Evolutionary conservation across 2,888 invertebrate species (phyloP).

Genomic region (Acanthosepion lycidas): DNA sequence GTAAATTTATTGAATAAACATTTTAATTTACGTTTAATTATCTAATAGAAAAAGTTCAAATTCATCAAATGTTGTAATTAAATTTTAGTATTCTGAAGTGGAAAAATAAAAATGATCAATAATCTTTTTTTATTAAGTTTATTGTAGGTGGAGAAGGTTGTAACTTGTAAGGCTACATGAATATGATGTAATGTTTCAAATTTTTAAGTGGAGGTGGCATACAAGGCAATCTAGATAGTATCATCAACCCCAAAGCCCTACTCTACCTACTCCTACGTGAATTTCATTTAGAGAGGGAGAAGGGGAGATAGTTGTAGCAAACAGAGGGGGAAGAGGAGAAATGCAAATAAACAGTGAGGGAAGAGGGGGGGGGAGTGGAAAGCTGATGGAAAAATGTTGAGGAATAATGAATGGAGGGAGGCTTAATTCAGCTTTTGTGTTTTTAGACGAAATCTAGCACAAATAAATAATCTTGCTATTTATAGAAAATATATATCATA

Average conservation of each 20-base stretch:
- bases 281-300: neutral
- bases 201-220: neutral
- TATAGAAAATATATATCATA: constrained; percentile 4
- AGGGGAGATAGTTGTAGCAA: neutral
- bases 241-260: neutral
- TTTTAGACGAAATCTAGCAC: neutral
- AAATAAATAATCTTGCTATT: neutral
- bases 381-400: neutral
- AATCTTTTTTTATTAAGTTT: no score
- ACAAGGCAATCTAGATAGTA: neutral
- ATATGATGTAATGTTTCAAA: neutral
- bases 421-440: no score
- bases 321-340: neutral
- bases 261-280: neutral
- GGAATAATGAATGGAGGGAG: neutral
- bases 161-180: neutral
- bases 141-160: neutral
- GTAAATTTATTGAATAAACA: no score
- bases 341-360: neutral
- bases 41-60: no score
- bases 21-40: no score
- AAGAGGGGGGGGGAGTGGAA: neutral
- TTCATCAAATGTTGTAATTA: no score
- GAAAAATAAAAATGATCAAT: no score
- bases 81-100: no score